Conservation (phyloP, 2,797 vertebrate genomes). For the Alfaro cultratus region DNA sequence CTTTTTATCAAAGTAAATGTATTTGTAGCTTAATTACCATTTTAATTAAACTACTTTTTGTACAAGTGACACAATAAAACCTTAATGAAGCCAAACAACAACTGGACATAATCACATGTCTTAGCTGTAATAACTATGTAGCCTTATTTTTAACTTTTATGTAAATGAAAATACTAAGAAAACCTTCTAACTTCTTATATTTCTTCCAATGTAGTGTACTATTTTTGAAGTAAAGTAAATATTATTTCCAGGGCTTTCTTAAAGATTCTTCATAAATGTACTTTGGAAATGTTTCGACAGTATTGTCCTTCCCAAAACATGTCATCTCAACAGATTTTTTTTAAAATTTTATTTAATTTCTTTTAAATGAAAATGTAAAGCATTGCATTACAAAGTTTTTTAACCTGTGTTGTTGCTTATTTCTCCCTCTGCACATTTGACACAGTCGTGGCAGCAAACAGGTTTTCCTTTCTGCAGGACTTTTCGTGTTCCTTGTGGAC, state of each 20-base stretch:
- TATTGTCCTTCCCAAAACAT: background rate
- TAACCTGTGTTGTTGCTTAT: constrained; percentile 75
- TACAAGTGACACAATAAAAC: background rate
- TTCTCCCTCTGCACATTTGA: constrained; percentile 75
- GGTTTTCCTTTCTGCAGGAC: constrained; percentile 74
- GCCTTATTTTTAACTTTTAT: background rate
- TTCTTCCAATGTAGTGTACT: too few species aligned
- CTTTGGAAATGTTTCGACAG: background rate
- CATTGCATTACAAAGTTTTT: background rate
- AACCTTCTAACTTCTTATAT: background rate
- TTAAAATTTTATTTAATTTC: background rate
- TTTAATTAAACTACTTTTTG: too few species aligned
- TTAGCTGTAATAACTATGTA: background rate
- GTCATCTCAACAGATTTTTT: background rate
- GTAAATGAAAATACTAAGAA: background rate
- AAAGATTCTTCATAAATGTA: background rate
- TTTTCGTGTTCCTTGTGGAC: constrained; percentile 70
- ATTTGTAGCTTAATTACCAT: too few species aligned
- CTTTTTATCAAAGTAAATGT: too few species aligned
- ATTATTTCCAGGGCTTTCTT: background rate
- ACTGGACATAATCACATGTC: background rate
- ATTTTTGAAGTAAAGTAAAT: too few species aligned
- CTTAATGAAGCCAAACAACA: background rate
- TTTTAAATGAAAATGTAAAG: background rate
- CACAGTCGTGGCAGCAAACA: constrained; percentile 78